These are phyloP conservation scores for Intoshia linei DNA, from an alignment of 1,140 invertebrate species.

Conservation along the genomic window DNA sequence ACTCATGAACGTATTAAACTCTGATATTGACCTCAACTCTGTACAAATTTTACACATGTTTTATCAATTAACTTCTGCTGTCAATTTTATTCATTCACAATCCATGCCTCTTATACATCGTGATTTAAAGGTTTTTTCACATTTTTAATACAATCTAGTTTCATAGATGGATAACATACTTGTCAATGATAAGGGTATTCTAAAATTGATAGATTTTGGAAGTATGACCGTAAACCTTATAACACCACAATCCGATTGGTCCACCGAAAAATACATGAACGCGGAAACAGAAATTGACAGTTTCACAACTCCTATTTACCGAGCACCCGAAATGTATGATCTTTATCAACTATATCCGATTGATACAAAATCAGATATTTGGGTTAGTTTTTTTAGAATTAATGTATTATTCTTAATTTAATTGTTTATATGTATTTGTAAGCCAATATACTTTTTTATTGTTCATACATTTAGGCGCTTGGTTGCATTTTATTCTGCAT, in stretches of 20 bases:
- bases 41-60: constrained; percentile 51
- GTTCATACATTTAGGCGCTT: constrained; percentile 29
- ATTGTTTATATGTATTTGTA: neutral
- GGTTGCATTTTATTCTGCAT: constrained; percentile 71
- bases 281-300: constrained; percentile 53
- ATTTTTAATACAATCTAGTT: constrained; percentile 1
- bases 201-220: constrained; percentile 95
- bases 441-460: neutral
- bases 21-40: too few relatives aligned
- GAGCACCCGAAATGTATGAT: constrained; percentile 71
- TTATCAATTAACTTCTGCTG: constrained; percentile 53
- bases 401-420: neutral
- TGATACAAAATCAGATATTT: constrained; percentile 45
- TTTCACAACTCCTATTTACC: constrained; percentile 34
- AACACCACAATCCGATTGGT: constrained; percentile 53
- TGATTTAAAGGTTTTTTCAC: constrained; percentile 32
- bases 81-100: constrained; percentile 65
- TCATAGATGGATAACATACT: constrained; percentile 35
- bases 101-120: constrained; percentile 54
- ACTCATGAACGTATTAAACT: too few relatives aligned
- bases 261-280: constrained; percentile 48
- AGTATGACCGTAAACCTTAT: constrained; percentile 54
- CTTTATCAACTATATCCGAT: constrained; percentile 81
- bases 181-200: constrained; percentile 38
- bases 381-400: constrained; percentile 34